Percentiles rank a stretch among this genome's conserved stretches.
phyloP scores from a whole-genome alignment of 2,888 invertebrate genomes.

The Oxytorus armatus region DNA sequence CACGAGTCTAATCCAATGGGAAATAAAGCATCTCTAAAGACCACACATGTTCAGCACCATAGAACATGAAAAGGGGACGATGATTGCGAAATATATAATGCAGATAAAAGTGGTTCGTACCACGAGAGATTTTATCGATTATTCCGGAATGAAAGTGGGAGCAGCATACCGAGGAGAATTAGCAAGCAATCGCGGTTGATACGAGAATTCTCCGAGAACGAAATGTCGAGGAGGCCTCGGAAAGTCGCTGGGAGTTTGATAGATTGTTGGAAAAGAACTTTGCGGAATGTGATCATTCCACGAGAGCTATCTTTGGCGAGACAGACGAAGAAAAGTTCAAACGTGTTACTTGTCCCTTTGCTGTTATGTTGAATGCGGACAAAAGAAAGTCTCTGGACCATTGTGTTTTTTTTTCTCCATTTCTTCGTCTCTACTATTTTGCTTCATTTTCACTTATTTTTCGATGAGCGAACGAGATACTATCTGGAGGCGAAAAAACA shows the following conservation, averaged over 20 bases:
- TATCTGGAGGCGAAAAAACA: too few relatives aligned
- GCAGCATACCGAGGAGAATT: constrained; percentile 6
- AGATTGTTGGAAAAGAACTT: constrained; percentile 46
- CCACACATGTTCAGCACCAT: not conserved
- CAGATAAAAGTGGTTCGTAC: not conserved
- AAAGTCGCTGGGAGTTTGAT: constrained; percentile 21
- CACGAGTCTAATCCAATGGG: not conserved
- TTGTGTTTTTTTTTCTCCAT: constrained; percentile 9
- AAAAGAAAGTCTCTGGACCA: constrained; percentile 11
- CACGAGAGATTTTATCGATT: constrained; percentile 6
- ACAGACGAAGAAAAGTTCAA: not conserved
- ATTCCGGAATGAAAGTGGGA: not conserved
- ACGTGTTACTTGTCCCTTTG: not conserved
- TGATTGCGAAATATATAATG: constrained; percentile 8
- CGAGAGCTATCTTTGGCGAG: constrained; percentile 26
- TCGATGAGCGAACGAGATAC: too few relatives aligned
- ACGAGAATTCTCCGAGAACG: constrained; percentile 2
- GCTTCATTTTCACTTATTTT: too few relatives aligned
- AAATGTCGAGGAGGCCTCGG: not conserved
- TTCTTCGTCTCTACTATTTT: not conserved
- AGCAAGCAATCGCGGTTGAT: constrained; percentile 28
- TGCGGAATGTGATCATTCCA: constrained; percentile 34
- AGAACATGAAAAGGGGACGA: not conserved
- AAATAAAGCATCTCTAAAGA: not conserved
- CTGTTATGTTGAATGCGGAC: not conserved